Evolutionary conservation across 1,140 invertebrate genomes (phyloP).

Genomic region (Calliopsis andreniformis): DNA sequence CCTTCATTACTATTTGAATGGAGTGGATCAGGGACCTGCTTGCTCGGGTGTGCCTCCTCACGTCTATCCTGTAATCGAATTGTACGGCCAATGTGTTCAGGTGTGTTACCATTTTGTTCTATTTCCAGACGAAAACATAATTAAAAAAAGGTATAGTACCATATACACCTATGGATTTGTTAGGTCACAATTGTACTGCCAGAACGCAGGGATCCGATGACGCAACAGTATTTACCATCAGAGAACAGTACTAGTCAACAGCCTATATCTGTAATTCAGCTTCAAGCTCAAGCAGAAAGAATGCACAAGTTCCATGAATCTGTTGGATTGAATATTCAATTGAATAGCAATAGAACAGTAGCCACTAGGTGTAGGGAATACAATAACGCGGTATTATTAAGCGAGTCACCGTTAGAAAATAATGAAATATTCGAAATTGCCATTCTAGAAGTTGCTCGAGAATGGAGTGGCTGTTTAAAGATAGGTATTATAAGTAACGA

Average conservation of each 20-base stretch:
- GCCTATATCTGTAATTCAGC: conserved; percentile 78
- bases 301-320: conserved; percentile 85
- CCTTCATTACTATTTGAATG: conserved; percentile 95
- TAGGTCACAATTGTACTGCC: conserved; percentile 79
- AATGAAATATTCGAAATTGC: conserved; percentile 89
- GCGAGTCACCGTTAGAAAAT: conserved; percentile 86
- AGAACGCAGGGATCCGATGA: conserved; percentile 77
- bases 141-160: background rate
- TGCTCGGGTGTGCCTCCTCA: conserved; percentile 91
- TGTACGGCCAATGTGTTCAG: conserved; percentile 97
- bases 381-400: conserved; percentile 88
- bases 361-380: conserved; percentile 86
- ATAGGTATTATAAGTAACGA: conserved; percentile 85
- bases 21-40: conserved; percentile 93
- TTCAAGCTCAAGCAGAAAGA: conserved; percentile 75
- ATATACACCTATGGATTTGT: conserved; percentile 6
- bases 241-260: conserved; percentile 80
- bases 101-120: conserved; percentile 78
- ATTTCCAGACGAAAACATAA: background rate
- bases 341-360: conserved; percentile 86
- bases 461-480: conserved; percentile 88
- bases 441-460: conserved; percentile 83
- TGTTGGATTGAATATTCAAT: conserved; percentile 87
- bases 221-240: conserved; percentile 78
- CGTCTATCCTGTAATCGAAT: conserved; percentile 96